Evolutionary conservation across 2,113 vertebrate genomes (phyloP).

Genomic region (Ceyx margarethae): DNA sequence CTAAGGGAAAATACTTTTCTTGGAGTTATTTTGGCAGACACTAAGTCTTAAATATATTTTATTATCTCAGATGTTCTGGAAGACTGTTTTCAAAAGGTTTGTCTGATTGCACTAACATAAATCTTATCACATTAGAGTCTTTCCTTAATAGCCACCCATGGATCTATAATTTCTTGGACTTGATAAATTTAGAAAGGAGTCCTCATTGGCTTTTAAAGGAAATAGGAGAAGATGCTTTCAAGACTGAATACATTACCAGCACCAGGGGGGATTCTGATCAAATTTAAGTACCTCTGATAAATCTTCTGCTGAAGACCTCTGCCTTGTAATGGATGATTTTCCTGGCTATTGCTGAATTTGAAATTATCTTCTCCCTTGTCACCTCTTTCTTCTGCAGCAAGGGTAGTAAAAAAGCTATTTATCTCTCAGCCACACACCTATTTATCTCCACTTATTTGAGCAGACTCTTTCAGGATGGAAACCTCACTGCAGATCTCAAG

Average conservation of each 20-base stretch:
- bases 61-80: neutral
- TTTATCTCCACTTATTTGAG: neutral
- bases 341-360: neutral
- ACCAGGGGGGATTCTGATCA: neutral
- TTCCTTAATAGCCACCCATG: neutral
- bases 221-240: conserved; percentile 29
- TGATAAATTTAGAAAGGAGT: conserved; percentile 14
- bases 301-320: neutral
- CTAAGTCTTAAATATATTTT: neutral
- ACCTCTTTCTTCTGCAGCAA: neutral
- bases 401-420: neutral
- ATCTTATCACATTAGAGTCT: neutral
- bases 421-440: neutral
- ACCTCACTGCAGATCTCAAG: neutral
- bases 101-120: neutral
- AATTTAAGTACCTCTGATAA: conserved; percentile 4
- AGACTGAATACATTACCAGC: neutral
- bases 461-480: neutral
- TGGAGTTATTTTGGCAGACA: neutral
- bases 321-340: neutral
- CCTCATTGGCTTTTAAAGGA: neutral
- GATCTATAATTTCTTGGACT: neutral
- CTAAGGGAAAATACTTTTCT: neutral
- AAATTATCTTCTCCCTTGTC: neutral
- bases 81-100: neutral